Base-by-base conservation (phyloP, 2,888 invertebrate genomes). In the Actias luna region DNA sequence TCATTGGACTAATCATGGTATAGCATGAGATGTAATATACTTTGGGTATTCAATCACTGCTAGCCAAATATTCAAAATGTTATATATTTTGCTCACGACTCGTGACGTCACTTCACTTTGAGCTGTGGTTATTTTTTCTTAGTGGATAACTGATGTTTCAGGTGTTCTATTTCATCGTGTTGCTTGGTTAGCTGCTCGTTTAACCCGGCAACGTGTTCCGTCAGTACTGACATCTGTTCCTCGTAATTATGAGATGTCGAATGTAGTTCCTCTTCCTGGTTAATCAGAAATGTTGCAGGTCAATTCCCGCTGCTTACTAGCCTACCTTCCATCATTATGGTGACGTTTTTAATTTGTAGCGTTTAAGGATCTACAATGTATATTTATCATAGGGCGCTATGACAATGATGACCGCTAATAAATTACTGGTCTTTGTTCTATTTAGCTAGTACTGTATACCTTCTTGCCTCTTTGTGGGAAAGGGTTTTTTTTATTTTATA, bases 161-260 rank as follows among this genome's bases (percentile, higher is more conserved):
- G 87, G 68, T 93, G 93, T 72, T 96, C 95, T 71, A 97, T 96
- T 81, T 96, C 94, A 87, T 97, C 97, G 80, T 96, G 95, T 79
- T 97, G 97, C 62, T 89, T 87, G 27, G 98, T 95, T 59, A 99
- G 94, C 88, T 97, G 98, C 73, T 98, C 98, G 87, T 93, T 98
- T 93, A 94, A 87, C 58, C 89, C 93, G 39, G 94, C 94, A 64
- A 94, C 93, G 85, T 94, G 94, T 70, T 94, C 94, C 5, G 94
- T 94, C 39, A 94, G 84, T 52, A 94, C 93, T 0, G 92, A 93
- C 82, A 94, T 93, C 83, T 94, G 94, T 67, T 94, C 92, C 74
- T 94, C 94, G 79, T 96, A 96, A 84, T 95, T 96, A 69, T 92
- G 89, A 0, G 94, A 93, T 18, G 94, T 94, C 1, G 94, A 92